Evolutionary conservation across 1,140 invertebrate genomes (phyloP), one percentile per base, ranked within the genome.

Genomic region (Drosophila mojavensis): DNA sequence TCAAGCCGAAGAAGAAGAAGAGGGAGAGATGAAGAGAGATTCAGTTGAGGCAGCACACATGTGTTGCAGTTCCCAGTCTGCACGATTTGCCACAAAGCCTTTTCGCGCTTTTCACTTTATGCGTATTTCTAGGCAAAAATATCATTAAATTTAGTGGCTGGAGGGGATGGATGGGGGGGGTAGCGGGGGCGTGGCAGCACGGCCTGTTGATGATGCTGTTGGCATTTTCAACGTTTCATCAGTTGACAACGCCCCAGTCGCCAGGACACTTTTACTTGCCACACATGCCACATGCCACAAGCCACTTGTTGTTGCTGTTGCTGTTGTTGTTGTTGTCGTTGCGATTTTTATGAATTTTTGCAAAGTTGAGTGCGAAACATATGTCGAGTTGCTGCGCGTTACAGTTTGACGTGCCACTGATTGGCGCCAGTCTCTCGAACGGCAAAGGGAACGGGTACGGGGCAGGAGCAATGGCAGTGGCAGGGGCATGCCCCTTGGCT

Each of bases 301-400:
- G 43, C 43, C n/a, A 47, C 43, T 47, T 47, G 43, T 55, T 56
- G 63, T 33, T 33, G 33, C 64, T 74, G 74, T 77, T 68, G 17
- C 65, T 69, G 71, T 68, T 54, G 41, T 24, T 48, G 43, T 26
- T 48, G 43, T 26, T 43, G 55, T 60, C 71, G 74, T 85, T 70
- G 79, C 83, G 73, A 88, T 77, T 88, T 82, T 88, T 88, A 48
- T 74, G 79, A 86, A 86, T 79, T 83, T 71, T 75, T 15, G 63
- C 72, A 43, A 68, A 82, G 58, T 79, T 83, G 72, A 77, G 64
- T 82, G 43, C 9, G 83, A 64, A 86, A 88, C 83, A 86, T 86
- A 88, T 86, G 83, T 83, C 60, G 61, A 63, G 67, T 53, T 24
- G 80, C 36, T 45, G 61, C 64, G 67, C 63, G 41, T 79, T 73